phyloP scores from a whole-genome alignment of 2,797 vertebrate genomes.

The Onychomys leucogaster region DNA sequence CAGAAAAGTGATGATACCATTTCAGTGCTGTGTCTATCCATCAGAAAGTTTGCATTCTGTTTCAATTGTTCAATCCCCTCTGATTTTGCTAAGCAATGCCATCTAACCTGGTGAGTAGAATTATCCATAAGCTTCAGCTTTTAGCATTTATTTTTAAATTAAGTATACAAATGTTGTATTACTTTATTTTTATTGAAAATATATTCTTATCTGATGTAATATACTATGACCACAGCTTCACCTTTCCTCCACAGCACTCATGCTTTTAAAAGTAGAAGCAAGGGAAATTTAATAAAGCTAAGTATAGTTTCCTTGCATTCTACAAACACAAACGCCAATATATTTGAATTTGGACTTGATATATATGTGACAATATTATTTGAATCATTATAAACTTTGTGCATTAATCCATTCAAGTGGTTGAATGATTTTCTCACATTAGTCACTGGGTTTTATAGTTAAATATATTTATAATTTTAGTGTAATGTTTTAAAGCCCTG shows the following conservation, averaged over 20 bases:
- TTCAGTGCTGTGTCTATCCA: no score
- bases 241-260: fast-evolving
- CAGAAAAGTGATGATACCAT: no score
- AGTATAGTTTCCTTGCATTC: fast-evolving
- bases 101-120: no score
- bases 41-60: no score
- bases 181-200: no score
- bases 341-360: not conserved
- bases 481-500: not conserved
- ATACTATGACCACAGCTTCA: no score
- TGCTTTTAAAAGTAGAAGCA: not conserved
- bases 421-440: not conserved
- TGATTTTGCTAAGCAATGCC: no score
- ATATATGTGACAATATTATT: not conserved
- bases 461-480: not conserved
- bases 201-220: no score
- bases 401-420: not conserved
- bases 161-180: no score
- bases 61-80: no score
- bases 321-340: not conserved
- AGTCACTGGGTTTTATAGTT: fast-evolving
- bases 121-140: no score
- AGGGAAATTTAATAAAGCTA: not conserved
- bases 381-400: not conserved
- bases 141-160: no score